A percentile compares a stretch with the other conserved stretches of the same genome.
Evolutionary conservation across 64 coral and sea anemone genomes (phyloP).

Genomic region (Trachythela sp.): DNA sequence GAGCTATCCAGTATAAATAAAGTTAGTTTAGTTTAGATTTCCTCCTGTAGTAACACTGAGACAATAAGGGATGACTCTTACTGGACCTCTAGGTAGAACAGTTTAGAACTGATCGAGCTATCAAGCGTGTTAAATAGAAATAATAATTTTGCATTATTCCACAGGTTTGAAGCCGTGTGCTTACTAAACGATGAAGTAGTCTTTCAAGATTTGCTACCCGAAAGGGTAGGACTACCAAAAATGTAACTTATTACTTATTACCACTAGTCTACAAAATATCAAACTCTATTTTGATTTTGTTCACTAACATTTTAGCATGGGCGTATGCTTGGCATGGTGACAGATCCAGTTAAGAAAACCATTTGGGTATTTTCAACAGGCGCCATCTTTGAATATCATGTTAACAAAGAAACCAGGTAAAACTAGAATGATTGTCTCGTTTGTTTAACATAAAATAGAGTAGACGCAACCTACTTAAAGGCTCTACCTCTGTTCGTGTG

Average conservation of each 20-base stretch:
- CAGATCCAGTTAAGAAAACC: slow-evolving; percentile 5
- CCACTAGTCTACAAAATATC: too few species aligned
- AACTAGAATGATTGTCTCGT: not conserved
- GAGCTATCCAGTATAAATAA: too few species aligned
- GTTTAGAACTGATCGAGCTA: not conserved
- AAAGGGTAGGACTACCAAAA: slow-evolving; percentile 61
- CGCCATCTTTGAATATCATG: not conserved
- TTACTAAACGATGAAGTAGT: slow-evolving; percentile 83
- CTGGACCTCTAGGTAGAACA: not conserved
- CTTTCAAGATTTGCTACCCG: slow-evolving; percentile 86
- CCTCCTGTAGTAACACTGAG: too few species aligned
- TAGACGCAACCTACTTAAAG: too few species aligned
- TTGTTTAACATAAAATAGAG: not conserved
- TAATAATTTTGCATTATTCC: not conserved
- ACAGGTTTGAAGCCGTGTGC: slow-evolving; percentile 82
- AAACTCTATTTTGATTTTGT: not conserved
- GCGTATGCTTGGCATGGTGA: slow-evolving; percentile 17
- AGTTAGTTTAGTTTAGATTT: too few species aligned
- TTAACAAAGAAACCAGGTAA: slow-evolving; percentile 31
- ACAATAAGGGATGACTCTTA: too few species aligned
- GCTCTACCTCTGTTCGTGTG: too few species aligned
- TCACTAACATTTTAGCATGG: slow-evolving; percentile 50
- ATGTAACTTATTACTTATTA: not conserved
- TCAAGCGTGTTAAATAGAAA: not conserved
- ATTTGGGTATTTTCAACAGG: not conserved